phyloP scores from a whole-genome alignment of 2,113 vertebrate species.

The Heterotilapia buettikoferi region DNA sequence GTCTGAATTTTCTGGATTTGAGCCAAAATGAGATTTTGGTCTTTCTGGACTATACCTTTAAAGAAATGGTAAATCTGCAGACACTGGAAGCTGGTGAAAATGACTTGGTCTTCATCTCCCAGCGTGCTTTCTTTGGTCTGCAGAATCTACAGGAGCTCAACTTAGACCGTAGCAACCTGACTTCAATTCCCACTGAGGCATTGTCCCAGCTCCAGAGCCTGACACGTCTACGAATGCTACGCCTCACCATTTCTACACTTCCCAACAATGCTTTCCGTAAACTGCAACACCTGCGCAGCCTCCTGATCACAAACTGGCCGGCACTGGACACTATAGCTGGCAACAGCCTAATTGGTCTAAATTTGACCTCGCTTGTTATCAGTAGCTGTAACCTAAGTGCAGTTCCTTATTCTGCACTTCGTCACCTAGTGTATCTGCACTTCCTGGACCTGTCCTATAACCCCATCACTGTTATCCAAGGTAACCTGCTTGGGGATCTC shows the following conservation, averaged over 20 bases:
- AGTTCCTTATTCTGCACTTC: constrained; percentile 77
- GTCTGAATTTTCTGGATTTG: constrained; percentile 77
- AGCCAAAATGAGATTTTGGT: constrained; percentile 86
- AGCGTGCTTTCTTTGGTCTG: constrained; percentile 78
- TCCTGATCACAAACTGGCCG: constrained; percentile 80
- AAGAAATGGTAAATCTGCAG: constrained; percentile 71
- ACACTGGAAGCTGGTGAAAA: constrained; percentile 77
- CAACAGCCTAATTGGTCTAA: constrained; percentile 79
- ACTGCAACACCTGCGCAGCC: constrained; percentile 70
- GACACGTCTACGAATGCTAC: constrained; percentile 65
- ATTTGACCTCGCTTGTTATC: constrained; percentile 80
- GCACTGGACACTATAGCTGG: constrained; percentile 70
- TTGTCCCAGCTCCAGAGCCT: constrained; percentile 78
- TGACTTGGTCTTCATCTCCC: constrained; percentile 80
- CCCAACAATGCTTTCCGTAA: constrained; percentile 74
- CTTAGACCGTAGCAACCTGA: constrained; percentile 83
- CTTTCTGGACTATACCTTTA: constrained; percentile 83
- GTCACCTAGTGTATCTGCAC: constrained; percentile 76
- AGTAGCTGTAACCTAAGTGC: constrained; percentile 78
- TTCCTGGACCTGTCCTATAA: constrained; percentile 85
- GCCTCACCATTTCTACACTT: constrained; percentile 72
- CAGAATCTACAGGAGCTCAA: constrained; percentile 74
- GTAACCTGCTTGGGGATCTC: constrained; percentile 69
- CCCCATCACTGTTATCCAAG: constrained; percentile 77
- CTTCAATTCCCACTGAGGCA: constrained; percentile 77